Percentiles rank a stretch among this genome's conserved stretches.
phyloP scores from a whole-genome alignment of 2,888 invertebrate genomes.

The Margaritifera margaritifera region DNA sequence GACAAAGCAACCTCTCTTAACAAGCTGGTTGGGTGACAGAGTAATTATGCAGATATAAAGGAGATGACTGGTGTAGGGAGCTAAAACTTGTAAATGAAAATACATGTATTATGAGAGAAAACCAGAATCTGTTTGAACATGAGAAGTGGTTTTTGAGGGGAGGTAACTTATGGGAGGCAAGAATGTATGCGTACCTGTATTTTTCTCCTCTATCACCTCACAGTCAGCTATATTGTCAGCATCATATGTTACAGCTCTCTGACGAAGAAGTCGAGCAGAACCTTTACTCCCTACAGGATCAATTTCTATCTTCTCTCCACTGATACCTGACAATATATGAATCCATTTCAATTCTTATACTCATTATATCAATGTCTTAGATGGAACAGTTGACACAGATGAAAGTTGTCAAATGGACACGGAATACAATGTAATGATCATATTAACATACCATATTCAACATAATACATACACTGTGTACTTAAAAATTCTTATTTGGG shows the following conservation, averaged over 20 bases:
- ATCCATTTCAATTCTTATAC: background rate
- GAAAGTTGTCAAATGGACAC: background rate
- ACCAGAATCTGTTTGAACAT: no score
- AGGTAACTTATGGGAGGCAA: no score
- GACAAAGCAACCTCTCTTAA: no score
- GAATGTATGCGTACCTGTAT: slow-evolving; percentile 63
- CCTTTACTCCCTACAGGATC: slow-evolving; percentile 81
- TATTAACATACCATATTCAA: background rate
- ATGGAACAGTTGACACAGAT: background rate
- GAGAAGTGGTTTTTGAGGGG: no score
- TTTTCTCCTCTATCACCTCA: slow-evolving; percentile 85
- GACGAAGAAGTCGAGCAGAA: slow-evolving; percentile 76
- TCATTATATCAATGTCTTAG: background rate
- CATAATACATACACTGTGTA: no score
- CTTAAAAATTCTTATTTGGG: no score
- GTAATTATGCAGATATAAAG: no score
- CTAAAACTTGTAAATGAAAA: no score
- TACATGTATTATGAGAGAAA: no score
- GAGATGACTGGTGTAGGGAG: no score
- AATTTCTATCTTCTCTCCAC: slow-evolving; percentile 92
- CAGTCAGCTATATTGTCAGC: slow-evolving; percentile 92
- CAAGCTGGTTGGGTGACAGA: no score
- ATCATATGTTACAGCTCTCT: slow-evolving; percentile 87
- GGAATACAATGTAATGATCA: background rate
- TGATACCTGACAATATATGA: slow-evolving; percentile 78